A percentile compares a stretch with the other conserved stretches of the same genome.
Conservation (phyloP, 92 coral and sea anemone species). For the Micromussa lordhowensis region DNA sequence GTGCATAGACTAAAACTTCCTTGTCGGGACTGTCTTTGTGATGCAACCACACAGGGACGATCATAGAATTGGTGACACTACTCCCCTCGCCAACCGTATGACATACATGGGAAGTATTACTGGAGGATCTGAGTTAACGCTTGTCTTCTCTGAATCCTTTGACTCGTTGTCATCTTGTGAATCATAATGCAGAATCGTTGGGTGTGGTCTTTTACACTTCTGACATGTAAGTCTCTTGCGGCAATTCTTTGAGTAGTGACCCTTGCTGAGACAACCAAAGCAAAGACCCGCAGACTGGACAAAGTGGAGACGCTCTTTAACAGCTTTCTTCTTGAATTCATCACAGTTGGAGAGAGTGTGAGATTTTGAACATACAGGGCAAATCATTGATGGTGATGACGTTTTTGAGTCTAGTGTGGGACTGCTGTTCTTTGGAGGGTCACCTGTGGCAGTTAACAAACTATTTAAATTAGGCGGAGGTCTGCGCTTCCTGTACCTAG, state of each 20-base stretch:
- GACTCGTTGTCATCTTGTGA: conserved; percentile 7
- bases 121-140: conserved; percentile 22
- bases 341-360: background rate
- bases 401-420: background rate
- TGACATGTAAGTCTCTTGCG: conserved; percentile 52
- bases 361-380: background rate
- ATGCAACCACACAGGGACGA: conserved; percentile 44
- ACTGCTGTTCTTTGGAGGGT: background rate
- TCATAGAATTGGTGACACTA: conserved; percentile 34
- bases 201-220: conserved; percentile 70
- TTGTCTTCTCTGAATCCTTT: conserved; percentile 4
- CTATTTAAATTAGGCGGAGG: background rate
- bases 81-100: conserved; percentile 5
- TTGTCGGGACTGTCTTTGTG: conserved; percentile 34
- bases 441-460: background rate
- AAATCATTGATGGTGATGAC: background rate
- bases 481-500: background rate
- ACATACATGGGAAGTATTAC: conserved; percentile 28
- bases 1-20: conserved; percentile 46
- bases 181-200: conserved; percentile 66
- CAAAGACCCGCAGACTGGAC: background rate
- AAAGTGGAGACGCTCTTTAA: background rate
- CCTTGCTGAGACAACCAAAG: conserved; percentile 14
- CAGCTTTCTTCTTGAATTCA: background rate
- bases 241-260: conserved; percentile 32